Evolutionary conservation across 2,888 invertebrate genomes (phyloP).

Genomic region (Arctia plantaginis): DNA sequence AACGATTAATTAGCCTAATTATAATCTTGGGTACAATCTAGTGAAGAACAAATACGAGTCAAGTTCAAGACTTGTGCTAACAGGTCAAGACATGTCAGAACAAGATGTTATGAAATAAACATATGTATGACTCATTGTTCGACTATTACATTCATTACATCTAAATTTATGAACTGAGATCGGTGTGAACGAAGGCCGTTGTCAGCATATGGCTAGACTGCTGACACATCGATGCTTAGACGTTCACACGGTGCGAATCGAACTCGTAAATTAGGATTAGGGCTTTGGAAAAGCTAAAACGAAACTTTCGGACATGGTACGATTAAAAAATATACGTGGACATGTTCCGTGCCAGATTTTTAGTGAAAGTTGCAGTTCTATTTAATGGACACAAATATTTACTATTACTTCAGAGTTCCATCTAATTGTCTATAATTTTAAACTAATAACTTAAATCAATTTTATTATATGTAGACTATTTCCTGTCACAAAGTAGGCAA

Average conservation of each 20-base stretch:
- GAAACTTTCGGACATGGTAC: not conserved
- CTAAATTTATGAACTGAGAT: slow-evolving; percentile 70
- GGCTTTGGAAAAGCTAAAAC: not conserved
- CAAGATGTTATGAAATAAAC: slow-evolving; percentile 74
- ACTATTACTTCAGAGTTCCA: not conserved
- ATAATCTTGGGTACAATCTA: slow-evolving; percentile 71
- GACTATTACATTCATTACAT: slow-evolving; percentile 67
- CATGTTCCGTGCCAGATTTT: not conserved
- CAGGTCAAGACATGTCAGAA: slow-evolving; percentile 80
- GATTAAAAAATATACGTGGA: not conserved
- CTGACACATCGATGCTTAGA: slow-evolving; percentile 13
- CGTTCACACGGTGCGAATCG: slow-evolving; percentile 14
- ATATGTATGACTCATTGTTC: slow-evolving; percentile 66
- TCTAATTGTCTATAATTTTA: not conserved
- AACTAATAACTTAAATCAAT: not conserved
- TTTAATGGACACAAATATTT: not conserved
- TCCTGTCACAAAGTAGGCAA: slow-evolving; percentile 16
- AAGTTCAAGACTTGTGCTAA: slow-evolving; percentile 79
- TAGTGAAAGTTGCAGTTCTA: not conserved
- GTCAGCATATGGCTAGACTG: slow-evolving; percentile 26
- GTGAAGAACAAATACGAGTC: slow-evolving; percentile 74
- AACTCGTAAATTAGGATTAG: not conserved
- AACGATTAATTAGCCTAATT: slow-evolving; percentile 73
- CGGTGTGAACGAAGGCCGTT: slow-evolving; percentile 35
- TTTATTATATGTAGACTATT: not conserved